Percentiles rank a stretch among this genome's conserved stretches.
These are phyloP conservation scores for Leptopilina boulardi DNA, from an alignment of 1,140 invertebrate genomes.

Conservation along the genomic window DNA sequence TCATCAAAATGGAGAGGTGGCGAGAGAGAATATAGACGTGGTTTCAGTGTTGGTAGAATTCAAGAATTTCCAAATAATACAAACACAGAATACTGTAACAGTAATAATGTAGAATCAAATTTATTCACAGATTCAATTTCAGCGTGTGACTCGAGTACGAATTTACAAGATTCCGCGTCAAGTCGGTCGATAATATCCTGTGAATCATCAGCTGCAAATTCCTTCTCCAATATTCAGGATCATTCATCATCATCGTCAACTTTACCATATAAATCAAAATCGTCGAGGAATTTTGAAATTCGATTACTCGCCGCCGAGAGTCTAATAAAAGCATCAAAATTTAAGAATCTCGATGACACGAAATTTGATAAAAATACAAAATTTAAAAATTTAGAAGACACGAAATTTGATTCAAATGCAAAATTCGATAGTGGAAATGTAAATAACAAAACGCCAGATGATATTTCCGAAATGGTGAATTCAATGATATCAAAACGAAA, in stretches of 20 bases:
- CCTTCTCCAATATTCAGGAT: conserved; percentile 60
- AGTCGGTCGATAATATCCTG: conserved; percentile 59
- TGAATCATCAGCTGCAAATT: conserved; percentile 66
- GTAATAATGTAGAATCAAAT: conserved; percentile 39
- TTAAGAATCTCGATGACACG: conserved; percentile 60
- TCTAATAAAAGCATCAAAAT: conserved; percentile 71
- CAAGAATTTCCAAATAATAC: conserved; percentile 44
- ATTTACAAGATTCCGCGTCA: conserved; percentile 49
- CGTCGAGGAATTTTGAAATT: conserved; percentile 61
- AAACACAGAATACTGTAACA: conserved; percentile 31
- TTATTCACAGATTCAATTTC: conserved; percentile 56
- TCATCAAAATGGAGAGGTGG: conserved; percentile 38
- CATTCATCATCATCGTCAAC: conserved; percentile 38
- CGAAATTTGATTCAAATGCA: conserved; percentile 55
- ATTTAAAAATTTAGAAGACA: conserved; percentile 62
- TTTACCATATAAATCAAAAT: conserved; percentile 47
- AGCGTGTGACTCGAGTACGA: conserved; percentile 52
- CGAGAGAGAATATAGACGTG: conserved; percentile 56
- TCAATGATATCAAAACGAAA: conserved; percentile 59
- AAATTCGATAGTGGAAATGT: conserved; percentile 64
- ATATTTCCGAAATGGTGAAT: conserved; percentile 54
- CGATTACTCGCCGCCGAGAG: conserved; percentile 70
- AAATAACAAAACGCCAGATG: conserved; percentile 63
- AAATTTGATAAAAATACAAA: conserved; percentile 34
- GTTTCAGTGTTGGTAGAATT: conserved; percentile 59